Percentiles rank a stretch among this genome's conserved stretches.
Conservation (phyloP, 2,113 vertebrate genomes). For the Piaya cayana region DNA sequence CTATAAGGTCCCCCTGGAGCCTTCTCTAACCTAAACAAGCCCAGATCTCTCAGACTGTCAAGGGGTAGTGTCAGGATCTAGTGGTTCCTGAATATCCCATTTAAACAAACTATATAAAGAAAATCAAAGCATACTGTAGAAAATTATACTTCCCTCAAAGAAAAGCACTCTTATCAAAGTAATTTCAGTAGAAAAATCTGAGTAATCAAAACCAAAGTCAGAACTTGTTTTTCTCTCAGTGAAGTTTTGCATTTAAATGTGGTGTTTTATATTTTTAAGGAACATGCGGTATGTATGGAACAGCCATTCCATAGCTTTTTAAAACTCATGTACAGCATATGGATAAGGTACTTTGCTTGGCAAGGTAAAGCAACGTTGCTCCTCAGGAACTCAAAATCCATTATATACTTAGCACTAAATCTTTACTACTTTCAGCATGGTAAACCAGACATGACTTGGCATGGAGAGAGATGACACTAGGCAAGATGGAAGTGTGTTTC, state of each 20-base stretch:
- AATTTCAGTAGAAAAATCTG: constrained; percentile 4
- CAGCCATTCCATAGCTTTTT: neutral
- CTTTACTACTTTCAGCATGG: neutral
- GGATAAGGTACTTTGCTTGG: neutral
- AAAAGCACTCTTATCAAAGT: neutral
- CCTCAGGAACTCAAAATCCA: neutral
- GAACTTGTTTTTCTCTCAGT: neutral
- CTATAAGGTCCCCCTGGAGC: no score
- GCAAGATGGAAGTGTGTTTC: neutral
- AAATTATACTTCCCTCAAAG: neutral
- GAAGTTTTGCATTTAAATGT: constrained; percentile 21
- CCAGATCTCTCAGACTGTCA: no score
- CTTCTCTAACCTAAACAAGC: no score
- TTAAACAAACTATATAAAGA: neutral
- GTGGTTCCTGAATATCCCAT: neutral
- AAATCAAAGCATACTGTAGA: neutral
- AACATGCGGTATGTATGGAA: neutral
- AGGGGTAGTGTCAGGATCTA: neutral
- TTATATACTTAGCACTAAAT: neutral
- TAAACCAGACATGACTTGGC: neutral
- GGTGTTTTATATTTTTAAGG: neutral
- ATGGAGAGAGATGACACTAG: neutral
- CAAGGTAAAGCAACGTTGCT: neutral
- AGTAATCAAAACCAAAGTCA: constrained; percentile 11
- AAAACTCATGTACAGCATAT: neutral